Percentiles rank a stretch among this genome's conserved stretches.
These are phyloP conservation scores for Notarius quadriscutis DNA, from an alignment of 2,113 vertebrate species.

Conservation along the genomic window DNA sequence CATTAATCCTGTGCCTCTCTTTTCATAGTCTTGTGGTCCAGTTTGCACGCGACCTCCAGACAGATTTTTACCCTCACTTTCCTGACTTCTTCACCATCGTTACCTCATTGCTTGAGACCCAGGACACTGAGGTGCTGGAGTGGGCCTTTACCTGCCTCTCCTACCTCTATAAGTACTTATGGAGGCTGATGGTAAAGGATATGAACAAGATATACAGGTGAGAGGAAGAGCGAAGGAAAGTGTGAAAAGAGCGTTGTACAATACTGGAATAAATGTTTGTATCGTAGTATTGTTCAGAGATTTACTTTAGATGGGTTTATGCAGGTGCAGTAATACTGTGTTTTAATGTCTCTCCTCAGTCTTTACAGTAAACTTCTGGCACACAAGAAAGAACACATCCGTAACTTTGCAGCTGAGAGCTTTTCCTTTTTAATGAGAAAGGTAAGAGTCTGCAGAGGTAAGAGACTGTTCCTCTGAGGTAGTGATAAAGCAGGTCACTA, in stretches of 20 bases:
- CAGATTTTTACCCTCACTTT: conserved; percentile 96
- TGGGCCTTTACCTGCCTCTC: conserved; percentile 93
- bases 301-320: background rate
- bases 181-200: conserved; percentile 95
- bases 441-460: conserved; percentile 67
- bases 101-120: conserved; percentile 86
- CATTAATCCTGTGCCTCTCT: background rate
- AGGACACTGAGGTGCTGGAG: conserved; percentile 90
- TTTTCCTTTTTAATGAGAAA: conserved; percentile 98
- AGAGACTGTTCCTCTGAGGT: background rate
- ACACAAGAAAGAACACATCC: conserved; percentile 93
- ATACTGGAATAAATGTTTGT: background rate
- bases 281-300: background rate
- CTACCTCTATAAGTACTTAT: conserved; percentile 96
- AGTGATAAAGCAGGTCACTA: background rate
- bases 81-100: conserved; percentile 87
- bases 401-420: conserved; percentile 96
- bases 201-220: conserved; percentile 92
- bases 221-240: background rate
- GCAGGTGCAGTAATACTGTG: background rate
- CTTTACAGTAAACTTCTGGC: conserved; percentile 90
- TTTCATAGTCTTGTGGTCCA: conserved; percentile 86
- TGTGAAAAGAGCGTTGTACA: background rate
- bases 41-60: conserved; percentile 93
- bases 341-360: conserved; percentile 64